Evolutionary conservation across 64 coral and sea anemone species (phyloP), one percentile per base, ranked within the genome.

Genomic region (Montipora capricornis): DNA sequence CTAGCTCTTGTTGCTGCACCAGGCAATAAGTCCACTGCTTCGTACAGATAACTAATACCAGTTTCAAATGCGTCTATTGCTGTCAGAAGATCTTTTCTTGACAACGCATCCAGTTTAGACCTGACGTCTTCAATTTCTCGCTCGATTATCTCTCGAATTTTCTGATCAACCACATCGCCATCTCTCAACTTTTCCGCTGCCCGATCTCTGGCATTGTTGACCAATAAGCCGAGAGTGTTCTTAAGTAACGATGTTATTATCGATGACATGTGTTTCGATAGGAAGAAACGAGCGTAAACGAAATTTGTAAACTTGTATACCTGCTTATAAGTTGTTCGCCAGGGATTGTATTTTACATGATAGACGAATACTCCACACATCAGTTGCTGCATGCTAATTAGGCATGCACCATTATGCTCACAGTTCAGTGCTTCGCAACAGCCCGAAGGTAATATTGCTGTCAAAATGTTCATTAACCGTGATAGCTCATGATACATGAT

Each of bases 51-150:
- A 10, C 24, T 60, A 7, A 93, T 73, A 37, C 95, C 95, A 51
- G 89, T 86, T 57, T 83, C 29, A 16, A 93, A 92, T 29, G 88
- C 71, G 60, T 49, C 83, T 4, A 96, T 73, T 15, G 90, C 89
- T 2, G 78, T 19, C 6, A 93, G 5, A 10, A 96, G 29, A 87
- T 88, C 87, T 14, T 76, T 74, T 59, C 91, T 81, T 47, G 95
- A 68, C 52, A 96, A 37, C 3, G 53, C 91, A 53, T 96, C 87
- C 53, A 96, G 20, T 53, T 93, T 89, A 0, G 50, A 76, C 55
- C 90, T 89, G 44, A 96, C 55, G 26, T 90, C 49, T 24, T 93
- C 55, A 11, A 96, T 75, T 87, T 92, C 80, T 29, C 60, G 37
- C 13, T 86, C 44, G 16, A 96, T 93, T 4, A 96, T 78, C 17